These are phyloP conservation scores for Rana temporaria DNA, from an alignment of 2,113 vertebrate genomes.

Conservation along the genomic window DNA sequence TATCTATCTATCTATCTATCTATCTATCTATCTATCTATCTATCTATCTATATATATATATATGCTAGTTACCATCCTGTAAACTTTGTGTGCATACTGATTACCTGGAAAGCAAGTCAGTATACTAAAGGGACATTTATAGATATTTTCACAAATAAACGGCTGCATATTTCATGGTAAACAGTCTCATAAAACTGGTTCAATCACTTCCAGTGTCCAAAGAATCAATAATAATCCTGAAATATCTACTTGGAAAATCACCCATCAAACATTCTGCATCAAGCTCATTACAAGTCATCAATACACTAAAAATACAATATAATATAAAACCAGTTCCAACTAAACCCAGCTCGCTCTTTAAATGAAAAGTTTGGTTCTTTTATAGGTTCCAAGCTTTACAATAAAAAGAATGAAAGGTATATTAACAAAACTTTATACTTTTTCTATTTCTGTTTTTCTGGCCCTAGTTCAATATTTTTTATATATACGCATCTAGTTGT, in stretches of 20 bases:
- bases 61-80: too few species aligned
- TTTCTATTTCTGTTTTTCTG: too few species aligned
- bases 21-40: too few species aligned
- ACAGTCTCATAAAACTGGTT: constrained; percentile 80
- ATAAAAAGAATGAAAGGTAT: neutral
- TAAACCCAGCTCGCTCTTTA: neutral
- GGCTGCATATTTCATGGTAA: constrained; percentile 83
- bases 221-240: constrained; percentile 79
- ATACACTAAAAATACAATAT: neutral
- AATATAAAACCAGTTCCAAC: neutral
- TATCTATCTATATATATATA: too few species aligned
- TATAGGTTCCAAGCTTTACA: neutral
- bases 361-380: too few species aligned
- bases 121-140: constrained; percentile 76
- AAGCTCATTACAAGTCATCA: neutral
- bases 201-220: constrained; percentile 73
- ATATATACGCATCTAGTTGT: too few species aligned
- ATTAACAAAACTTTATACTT: neutral
- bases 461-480: too few species aligned
- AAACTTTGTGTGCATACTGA: neutral
- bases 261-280: constrained; percentile 2
- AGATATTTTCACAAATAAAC: constrained; percentile 85
- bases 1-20: too few species aligned
- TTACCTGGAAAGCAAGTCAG: neutral
- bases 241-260: constrained; percentile 71